phyloP scores from a whole-genome alignment of 2,113 vertebrate species.

The Nothocercus julius region DNA sequence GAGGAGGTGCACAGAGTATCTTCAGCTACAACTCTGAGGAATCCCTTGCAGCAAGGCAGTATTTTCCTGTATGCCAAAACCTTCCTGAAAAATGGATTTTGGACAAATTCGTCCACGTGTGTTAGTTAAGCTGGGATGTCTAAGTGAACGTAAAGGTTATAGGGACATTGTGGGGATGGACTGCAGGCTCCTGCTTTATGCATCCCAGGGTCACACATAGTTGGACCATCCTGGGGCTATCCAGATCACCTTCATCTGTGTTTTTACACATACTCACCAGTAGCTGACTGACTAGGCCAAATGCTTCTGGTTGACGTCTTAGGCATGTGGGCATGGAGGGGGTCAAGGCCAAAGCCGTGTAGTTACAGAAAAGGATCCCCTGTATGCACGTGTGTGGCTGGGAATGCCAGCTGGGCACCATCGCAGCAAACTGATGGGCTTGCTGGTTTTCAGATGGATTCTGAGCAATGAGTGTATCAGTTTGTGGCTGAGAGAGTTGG shows the following conservation, averaged over 20 bases:
- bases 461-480: background rate
- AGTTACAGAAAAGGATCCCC: background rate
- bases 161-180: background rate
- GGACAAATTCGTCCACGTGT: no score
- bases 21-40: background rate
- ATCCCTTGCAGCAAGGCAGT: background rate
- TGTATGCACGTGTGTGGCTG: accelerated
- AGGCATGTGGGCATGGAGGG: no score
- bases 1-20: background rate
- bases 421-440: background rate
- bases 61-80: background rate
- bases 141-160: background rate
- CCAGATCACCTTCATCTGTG: background rate
- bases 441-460: background rate
- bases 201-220: background rate
- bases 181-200: background rate
- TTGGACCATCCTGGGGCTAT: background rate
- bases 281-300: no score
- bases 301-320: background rate
- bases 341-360: accelerated
- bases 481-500: background rate
- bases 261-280: background rate
- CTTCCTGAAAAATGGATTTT: background rate
- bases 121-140: background rate
- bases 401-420: background rate